Evolutionary conservation across 2,888 invertebrate species (phyloP), one percentile per base, ranked within the genome.

Genomic region (Dichetophora obliterata): DNA sequence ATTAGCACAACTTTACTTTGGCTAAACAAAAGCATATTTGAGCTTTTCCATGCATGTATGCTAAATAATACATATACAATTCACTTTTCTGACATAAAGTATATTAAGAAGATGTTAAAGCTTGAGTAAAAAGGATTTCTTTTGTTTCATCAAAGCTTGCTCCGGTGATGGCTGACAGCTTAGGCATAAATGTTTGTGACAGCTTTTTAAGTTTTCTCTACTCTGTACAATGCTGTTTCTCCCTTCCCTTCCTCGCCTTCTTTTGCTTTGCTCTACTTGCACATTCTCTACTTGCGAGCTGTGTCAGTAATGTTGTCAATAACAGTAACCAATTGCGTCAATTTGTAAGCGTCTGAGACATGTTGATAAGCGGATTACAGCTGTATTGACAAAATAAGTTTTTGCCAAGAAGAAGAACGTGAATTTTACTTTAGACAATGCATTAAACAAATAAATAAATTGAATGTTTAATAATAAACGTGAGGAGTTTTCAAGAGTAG

Each of bases 241-340:
- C 54, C 8, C 11, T 54, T 59, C 5, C 5, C 9, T 24, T 11
- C 11, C 24, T 57, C 14, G 2, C 11, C 2, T 14, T 11, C 14
- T 37, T 37, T 19, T 57, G 19, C 57, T 59, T 24, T 14, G 24
- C 27, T 27, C 59, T 24, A 8, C 59, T 59, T 11, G 16, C 24
- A 22, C 22, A n/a, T n/a, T n/a, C n/a, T n/a, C n/a, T n/a, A n/a
- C n/a, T n/a, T 59, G 24, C 9, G 5, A 4, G 14, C 27, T 22
- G 50, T 68, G 50, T 48, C 50, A 68, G 22, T 68, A 68, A 68
- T 27, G 68, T 27, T 68, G 68, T 68, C 68, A 68, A 68, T 68
- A 68, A 68, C 68, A 22, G 22, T 68, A 68, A 68, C 48, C 68
- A 68, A 43, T 50, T 68, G 50, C 68, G 68, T 68, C 48, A 50